A percentile compares a stretch with the other conserved stretches of the same genome.
phyloP scores from a whole-genome alignment of 37 sponge, comb jelly and placozoan species.

The Crambe crambe region DNA sequence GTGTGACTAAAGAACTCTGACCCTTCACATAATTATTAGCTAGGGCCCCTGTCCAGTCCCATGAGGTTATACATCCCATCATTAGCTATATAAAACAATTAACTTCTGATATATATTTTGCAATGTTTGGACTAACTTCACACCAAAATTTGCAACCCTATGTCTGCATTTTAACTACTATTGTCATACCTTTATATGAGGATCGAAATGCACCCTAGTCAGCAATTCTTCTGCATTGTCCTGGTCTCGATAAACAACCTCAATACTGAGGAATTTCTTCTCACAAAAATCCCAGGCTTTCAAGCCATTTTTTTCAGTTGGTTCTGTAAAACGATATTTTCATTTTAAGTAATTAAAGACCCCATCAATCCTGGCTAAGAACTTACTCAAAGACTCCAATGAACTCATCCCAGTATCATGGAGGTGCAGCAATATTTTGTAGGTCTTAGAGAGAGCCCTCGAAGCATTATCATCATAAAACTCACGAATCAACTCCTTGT shows the following conservation, averaged over 20 bases:
- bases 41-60: too few species aligned
- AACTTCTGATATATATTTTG: too few species aligned
- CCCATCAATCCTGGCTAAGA: too few species aligned
- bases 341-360: too few species aligned
- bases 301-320: neutral
- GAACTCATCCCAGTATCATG: conserved; percentile 15
- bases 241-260: conserved; percentile 41
- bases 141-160: too few species aligned
- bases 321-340: too few species aligned
- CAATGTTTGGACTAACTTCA: too few species aligned
- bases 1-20: too few species aligned
- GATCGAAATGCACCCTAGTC: conserved; percentile 43
- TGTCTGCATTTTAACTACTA: too few species aligned
- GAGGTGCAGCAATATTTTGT: conserved; percentile 48
- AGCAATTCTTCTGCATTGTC: conserved; percentile 29
- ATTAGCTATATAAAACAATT: too few species aligned
- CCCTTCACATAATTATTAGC: too few species aligned
- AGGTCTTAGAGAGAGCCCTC: conserved; percentile 43
- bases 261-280: conserved; percentile 32
- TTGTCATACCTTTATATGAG: conserved; percentile 15
- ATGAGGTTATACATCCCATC: too few species aligned
- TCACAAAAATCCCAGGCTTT: conserved; percentile 46
- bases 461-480: conserved; percentile 44
- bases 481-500: conserved; percentile 30
- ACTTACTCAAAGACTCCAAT: neutral